Conservation (phyloP, 2,113 vertebrate genomes). For the Stigmatopora argus region DNA sequence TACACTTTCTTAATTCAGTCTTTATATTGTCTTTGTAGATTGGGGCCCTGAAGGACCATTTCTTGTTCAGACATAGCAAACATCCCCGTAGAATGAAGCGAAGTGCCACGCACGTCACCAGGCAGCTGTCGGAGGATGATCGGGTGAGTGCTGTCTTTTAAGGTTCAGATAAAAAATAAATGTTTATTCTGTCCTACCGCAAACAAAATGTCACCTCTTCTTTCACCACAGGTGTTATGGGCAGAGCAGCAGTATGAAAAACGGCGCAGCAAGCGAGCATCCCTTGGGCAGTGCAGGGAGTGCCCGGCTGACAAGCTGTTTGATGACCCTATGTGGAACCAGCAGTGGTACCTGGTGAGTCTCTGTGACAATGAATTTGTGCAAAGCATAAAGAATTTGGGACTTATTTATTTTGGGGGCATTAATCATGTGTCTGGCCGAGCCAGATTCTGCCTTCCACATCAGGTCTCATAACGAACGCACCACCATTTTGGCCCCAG, state of each 20-base stretch:
- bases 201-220: not conserved
- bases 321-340: conserved; percentile 96
- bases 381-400: too few relatives aligned
- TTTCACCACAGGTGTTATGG: conserved; percentile 79
- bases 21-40: conserved; percentile 72
- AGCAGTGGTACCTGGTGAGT: conserved; percentile 98
- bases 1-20: conserved; percentile 21
- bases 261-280: conserved; percentile 77
- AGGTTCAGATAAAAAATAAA: not conserved
- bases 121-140: conserved; percentile 86
- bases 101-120: conserved; percentile 83
- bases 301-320: conserved; percentile 82
- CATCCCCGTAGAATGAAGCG: conserved; percentile 85
- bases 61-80: conserved; percentile 82
- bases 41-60: conserved; percentile 90
- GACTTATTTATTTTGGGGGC: not conserved
- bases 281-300: conserved; percentile 63
- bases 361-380: not conserved
- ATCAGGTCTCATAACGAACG: not conserved
- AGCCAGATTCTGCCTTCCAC: not conserved
- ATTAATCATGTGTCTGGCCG: not conserved
- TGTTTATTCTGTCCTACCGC: not conserved
- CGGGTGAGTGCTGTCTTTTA: conserved; percentile 68
- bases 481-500: not conserved
- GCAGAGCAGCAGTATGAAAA: conserved; percentile 96